A percentile compares a stretch with the other conserved stretches of the same genome.
These are phyloP conservation scores for Pelodiscus sinensis DNA, from an alignment of 2,113 vertebrate genomes.

Conservation along the genomic window DNA sequence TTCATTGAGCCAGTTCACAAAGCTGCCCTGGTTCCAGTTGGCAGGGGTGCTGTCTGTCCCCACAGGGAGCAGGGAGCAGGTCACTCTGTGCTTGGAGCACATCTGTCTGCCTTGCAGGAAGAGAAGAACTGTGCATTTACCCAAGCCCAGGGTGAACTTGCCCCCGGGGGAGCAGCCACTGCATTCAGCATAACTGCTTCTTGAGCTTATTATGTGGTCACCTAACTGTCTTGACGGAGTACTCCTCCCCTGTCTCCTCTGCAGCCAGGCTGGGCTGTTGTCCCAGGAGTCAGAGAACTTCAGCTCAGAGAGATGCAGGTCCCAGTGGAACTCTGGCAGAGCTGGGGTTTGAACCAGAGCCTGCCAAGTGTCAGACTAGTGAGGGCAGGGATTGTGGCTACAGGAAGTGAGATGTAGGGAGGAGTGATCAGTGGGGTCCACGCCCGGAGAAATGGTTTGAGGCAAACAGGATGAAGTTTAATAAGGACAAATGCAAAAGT, in stretches of 20 bases:
- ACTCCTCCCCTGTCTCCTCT: no score
- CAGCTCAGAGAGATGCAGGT: background rate
- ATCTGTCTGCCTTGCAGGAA: background rate
- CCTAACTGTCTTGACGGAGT: background rate
- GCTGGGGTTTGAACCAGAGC: background rate
- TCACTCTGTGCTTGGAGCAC: no score
- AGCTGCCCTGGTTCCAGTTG: background rate
- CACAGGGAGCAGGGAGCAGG: no score
- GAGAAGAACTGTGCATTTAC: background rate
- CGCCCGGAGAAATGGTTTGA: no score
- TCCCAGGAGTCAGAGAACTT: no score
- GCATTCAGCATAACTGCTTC: background rate
- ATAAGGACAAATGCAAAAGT: no score
- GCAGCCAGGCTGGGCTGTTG: background rate
- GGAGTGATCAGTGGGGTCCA: background rate
- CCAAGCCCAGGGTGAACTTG: no score
- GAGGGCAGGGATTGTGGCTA: no score
- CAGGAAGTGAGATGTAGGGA: background rate
- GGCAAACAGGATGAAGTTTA: no score
- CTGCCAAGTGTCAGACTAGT: background rate
- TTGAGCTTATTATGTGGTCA: background rate
- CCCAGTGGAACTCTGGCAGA: no score
- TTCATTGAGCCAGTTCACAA: no score
- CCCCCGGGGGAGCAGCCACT: background rate
- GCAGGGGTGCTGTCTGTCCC: no score